Conservation (phyloP, 2,888 invertebrate species). For the Clunio marinus region DNA sequence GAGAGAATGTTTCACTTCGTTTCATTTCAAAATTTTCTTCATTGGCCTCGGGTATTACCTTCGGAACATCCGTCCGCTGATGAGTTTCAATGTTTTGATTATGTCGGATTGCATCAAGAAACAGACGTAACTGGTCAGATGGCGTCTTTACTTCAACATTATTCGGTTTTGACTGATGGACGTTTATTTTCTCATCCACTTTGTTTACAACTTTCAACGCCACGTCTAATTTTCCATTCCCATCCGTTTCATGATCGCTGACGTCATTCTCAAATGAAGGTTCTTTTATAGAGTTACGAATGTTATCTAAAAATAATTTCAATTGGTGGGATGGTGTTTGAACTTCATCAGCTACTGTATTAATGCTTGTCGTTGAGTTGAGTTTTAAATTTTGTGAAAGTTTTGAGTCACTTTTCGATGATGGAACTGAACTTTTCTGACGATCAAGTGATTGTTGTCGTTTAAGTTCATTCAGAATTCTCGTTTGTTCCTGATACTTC, state of each 20-base stretch:
- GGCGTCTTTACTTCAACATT: constrained; percentile 45
- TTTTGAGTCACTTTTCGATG: constrained; percentile 36
- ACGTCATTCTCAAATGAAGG: constrained; percentile 40
- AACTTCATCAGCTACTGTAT: constrained; percentile 43
- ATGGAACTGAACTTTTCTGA: constrained; percentile 43
- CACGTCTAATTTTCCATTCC: neutral
- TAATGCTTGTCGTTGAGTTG: constrained; percentile 43
- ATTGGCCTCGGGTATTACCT: neutral
- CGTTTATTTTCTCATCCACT: constrained; percentile 26
- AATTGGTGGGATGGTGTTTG: constrained; percentile 51
- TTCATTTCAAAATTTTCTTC: constrained; percentile 38
- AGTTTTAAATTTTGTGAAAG: constrained; percentile 24
- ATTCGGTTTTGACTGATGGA: neutral
- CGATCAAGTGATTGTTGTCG: constrained; percentile 47
- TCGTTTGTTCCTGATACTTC: constrained; percentile 51
- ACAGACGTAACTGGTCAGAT: constrained; percentile 50
- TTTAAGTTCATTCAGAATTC: constrained; percentile 49
- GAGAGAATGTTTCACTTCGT: constrained; percentile 50
- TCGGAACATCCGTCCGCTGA: constrained; percentile 18
- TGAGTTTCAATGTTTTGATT: constrained; percentile 45
- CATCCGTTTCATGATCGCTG: constrained; percentile 19
- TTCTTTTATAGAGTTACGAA: constrained; percentile 49
- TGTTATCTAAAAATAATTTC: constrained; percentile 49
- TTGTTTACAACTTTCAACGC: constrained; percentile 18
- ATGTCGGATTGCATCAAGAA: constrained; percentile 50